Evolutionary conservation across 35 echinoderm and acorn worm species (phyloP).

Genomic region (Ptychodera flava): DNA sequence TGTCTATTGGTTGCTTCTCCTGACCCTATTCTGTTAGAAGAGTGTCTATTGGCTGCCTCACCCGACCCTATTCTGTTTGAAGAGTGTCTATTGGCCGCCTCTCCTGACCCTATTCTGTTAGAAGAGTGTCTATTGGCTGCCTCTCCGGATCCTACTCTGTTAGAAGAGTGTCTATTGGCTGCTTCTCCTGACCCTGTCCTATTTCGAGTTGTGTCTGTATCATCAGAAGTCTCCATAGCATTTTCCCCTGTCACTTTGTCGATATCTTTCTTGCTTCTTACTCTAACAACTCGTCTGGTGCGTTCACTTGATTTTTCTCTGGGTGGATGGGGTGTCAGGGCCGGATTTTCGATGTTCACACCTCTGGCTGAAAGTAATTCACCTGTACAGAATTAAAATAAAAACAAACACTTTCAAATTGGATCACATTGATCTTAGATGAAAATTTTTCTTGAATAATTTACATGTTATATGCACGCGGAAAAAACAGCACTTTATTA

Average conservation of each 20-base stretch:
- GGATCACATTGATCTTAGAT: too few species aligned
- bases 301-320: neutral
- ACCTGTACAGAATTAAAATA: too few species aligned
- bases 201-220: neutral
- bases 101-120: neutral
- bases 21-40: neutral
- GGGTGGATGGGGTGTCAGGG: neutral
- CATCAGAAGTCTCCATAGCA: neutral
- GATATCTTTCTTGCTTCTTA: neutral
- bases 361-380: neutral
- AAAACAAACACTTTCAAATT: too few species aligned
- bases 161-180: neutral
- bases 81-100: neutral
- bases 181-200: neutral
- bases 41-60: neutral
- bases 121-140: neutral
- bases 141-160: neutral
- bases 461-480: too few species aligned
- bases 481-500: too few species aligned
- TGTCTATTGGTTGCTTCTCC: neutral
- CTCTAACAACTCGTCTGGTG: neutral
- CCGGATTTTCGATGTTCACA: neutral
- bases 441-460: too few species aligned
- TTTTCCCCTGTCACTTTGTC: too few species aligned
- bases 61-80: neutral